These are phyloP conservation scores for Onychostoma macrolepis DNA, from an alignment of 2,113 vertebrate species.

Conservation along the genomic window DNA sequence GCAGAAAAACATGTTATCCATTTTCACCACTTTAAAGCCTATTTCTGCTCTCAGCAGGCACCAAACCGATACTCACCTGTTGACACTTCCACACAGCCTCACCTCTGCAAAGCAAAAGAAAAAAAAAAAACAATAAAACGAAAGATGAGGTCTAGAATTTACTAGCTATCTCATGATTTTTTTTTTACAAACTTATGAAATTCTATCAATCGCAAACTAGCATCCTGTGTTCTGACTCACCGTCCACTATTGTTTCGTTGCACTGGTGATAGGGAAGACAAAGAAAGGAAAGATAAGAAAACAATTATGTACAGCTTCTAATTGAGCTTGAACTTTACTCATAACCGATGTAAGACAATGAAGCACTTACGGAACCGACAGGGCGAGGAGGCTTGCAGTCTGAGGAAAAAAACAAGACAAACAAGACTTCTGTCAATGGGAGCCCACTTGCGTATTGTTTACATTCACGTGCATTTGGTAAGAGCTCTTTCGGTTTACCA, in stretches of 20 bases:
- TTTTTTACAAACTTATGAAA: background rate
- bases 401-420: background rate
- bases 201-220: background rate
- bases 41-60: background rate
- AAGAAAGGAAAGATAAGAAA: conserved; percentile 18
- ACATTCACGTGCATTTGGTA: too few species aligned
- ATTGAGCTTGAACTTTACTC: background rate
- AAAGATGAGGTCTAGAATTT: background rate
- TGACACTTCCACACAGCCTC: conserved; percentile 44
- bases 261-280: conserved; percentile 47
- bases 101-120: conserved; percentile 24
- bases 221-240: conserved; percentile 50
- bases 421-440: background rate
- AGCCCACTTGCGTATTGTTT: too few species aligned
- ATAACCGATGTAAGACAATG: too few species aligned
- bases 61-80: conserved; percentile 43
- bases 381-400: background rate
- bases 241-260: conserved; percentile 52
- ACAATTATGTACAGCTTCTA: background rate
- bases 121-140: background rate
- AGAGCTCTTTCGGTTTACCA: too few species aligned
- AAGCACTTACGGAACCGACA: background rate
- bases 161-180: background rate
- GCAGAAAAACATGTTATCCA: background rate
- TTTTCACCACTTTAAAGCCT: too few species aligned